Conservation (phyloP, 2,113 vertebrate species). For the Panurus biarmicus region DNA sequence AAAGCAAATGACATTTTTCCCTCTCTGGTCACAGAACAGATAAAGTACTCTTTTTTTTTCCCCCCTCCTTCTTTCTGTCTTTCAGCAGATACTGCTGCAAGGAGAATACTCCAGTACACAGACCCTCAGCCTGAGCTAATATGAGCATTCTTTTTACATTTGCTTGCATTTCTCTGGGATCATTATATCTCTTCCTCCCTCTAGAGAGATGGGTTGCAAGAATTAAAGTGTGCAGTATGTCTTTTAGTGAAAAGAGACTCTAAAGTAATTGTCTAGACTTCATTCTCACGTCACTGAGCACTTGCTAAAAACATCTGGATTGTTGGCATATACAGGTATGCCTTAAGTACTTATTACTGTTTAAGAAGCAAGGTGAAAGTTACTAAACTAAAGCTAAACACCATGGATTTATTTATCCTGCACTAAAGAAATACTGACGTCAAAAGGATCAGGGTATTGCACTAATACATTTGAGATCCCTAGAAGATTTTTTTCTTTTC, state of each 20-base stretch:
- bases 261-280: not conserved
- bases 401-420: not conserved
- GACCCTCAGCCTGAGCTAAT: not conserved
- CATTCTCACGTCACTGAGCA: not conserved
- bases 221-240: rapidly evolving
- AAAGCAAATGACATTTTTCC: not conserved
- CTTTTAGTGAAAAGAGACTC: not conserved
- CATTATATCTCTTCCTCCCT: not conserved
- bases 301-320: not conserved
- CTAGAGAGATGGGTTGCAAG: not conserved
- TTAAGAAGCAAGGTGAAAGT: not conserved
- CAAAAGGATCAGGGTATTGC: not conserved
- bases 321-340: not conserved
- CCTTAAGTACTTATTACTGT: not conserved
- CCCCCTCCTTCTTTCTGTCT: not conserved
- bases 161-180: not conserved
- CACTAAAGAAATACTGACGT: not conserved
- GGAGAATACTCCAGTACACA: not conserved
- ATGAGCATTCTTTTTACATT: not conserved
- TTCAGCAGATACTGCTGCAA: not conserved
- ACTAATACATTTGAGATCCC: not conserved
- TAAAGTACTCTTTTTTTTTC: not conserved
- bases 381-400: not conserved
- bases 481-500: not conserved
- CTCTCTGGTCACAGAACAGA: not conserved